Conservation (phyloP, 2,113 vertebrate genomes). For the Nestor notabilis region DNA sequence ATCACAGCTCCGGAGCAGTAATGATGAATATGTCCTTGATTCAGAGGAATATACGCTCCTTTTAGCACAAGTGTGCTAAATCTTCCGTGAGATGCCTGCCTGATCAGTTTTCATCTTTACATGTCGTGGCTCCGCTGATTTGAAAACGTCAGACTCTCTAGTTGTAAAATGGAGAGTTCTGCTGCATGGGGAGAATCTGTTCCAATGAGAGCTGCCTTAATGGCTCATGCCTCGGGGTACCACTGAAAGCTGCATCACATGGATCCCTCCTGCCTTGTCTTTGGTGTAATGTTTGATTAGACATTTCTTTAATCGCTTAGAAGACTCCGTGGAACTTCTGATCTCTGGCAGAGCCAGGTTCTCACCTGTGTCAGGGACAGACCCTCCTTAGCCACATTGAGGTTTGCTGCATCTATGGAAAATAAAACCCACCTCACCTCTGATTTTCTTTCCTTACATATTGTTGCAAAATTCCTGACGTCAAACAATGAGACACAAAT, state of each 20-base stretch:
- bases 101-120: slow-evolving; percentile 37
- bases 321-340: not conserved
- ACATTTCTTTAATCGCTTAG: not conserved
- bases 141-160: slow-evolving; percentile 6
- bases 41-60: slow-evolving; percentile 34
- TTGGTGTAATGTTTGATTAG: slow-evolving; percentile 1
- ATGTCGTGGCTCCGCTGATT: not conserved
- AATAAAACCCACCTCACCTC: not conserved
- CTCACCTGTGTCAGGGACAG: not conserved
- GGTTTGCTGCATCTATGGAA: not conserved
- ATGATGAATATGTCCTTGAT: slow-evolving; percentile 45
- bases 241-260: not conserved
- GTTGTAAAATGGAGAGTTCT: slow-evolving; percentile 22
- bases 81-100: slow-evolving; percentile 42
- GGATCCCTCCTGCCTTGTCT: not conserved
- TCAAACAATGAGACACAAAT: slow-evolving; percentile 63
- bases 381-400: not conserved
- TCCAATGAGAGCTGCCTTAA: not conserved
- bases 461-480: slow-evolving; percentile 57
- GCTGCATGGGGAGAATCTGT: not conserved
- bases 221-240: not conserved
- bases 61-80: slow-evolving; percentile 40
- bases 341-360: not conserved
- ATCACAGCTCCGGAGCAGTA: slow-evolving; percentile 6
- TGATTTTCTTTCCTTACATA: slow-evolving; percentile 43